phyloP scores from a whole-genome alignment of 2,113 vertebrate genomes.

The Anguilla rostrata region DNA sequence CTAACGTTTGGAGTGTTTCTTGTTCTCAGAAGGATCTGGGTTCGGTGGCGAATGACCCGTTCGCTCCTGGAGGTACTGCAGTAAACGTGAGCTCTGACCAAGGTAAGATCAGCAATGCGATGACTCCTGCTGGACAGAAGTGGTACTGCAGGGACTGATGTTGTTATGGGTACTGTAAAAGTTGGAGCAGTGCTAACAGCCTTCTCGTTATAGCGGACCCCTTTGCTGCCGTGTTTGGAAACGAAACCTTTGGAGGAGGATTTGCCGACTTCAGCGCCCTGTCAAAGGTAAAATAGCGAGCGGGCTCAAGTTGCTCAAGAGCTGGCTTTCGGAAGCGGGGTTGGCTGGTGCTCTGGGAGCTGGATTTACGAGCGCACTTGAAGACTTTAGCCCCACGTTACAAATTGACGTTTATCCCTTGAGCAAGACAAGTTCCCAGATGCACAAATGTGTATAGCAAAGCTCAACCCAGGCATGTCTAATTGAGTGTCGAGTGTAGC shows the following conservation, averaged over 20 bases:
- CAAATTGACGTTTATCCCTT: not conserved
- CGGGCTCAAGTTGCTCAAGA: not conserved
- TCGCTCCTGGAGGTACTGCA: conserved; percentile 91
- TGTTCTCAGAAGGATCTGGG: conserved; percentile 74
- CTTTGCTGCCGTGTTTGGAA: conserved; percentile 91
- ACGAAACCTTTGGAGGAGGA: conserved; percentile 83
- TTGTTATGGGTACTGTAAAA: not conserved
- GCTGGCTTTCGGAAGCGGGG: not conserved
- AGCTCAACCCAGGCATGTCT: not conserved
- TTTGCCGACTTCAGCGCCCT: conserved; percentile 93
- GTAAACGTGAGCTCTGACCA: conserved; percentile 76
- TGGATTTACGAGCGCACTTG: not conserved
- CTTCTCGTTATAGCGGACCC: conserved; percentile 70
- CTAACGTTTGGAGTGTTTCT: not conserved
- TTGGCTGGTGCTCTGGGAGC: not conserved
- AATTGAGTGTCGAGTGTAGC: not conserved
- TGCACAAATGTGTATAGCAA: not conserved
- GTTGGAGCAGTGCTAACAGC: not conserved
- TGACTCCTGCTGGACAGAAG: conserved; percentile 37
- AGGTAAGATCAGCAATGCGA: conserved; percentile 67
- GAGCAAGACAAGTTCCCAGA: no score
- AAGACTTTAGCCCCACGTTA: not conserved
- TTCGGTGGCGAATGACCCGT: conserved; percentile 84
- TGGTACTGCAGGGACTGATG: conserved; percentile 25
- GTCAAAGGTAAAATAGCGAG: conserved; percentile 78